Percentiles rank a stretch among this genome's conserved stretches.
Conservation (phyloP, 2,888 invertebrate genomes). For the Mesorhabditis sp. region DNA sequence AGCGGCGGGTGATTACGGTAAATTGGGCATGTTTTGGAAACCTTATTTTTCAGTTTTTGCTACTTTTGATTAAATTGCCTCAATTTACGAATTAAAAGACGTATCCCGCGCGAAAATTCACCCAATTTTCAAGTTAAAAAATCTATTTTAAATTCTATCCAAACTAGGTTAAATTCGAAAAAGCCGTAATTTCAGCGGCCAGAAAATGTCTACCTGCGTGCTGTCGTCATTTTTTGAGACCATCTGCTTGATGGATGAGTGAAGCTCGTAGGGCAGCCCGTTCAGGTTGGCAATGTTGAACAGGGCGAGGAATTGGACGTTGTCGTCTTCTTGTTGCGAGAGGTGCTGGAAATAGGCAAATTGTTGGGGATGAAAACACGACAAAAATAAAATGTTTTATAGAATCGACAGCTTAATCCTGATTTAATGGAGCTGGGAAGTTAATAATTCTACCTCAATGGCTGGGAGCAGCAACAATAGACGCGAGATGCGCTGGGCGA, state of each 20-base stretch:
- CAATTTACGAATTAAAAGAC: not conserved
- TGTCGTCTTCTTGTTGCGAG: slow-evolving; percentile 50
- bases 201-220: slow-evolving; percentile 26
- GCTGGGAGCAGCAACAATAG: slow-evolving; percentile 35
- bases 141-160: not conserved
- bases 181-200: not conserved
- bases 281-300: slow-evolving; percentile 47
- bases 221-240: slow-evolving; percentile 23
- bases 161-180: no score
- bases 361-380: no score
- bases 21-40: no score
- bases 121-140: not conserved
- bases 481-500: slow-evolving; percentile 35
- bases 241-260: slow-evolving; percentile 37
- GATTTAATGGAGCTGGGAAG: not conserved
- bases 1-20: not conserved
- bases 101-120: not conserved
- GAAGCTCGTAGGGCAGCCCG: slow-evolving; percentile 45
- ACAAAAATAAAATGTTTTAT: no score
- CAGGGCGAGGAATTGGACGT: slow-evolving; percentile 44
- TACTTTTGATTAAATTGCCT: not conserved
- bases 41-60: no score
- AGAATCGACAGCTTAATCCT: not conserved
- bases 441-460: slow-evolving; percentile 30
- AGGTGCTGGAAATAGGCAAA: slow-evolving; percentile 28